Percentiles rank a stretch among this genome's conserved stretches.
Conservation (phyloP, 2,113 vertebrate genomes). For the Anolis sagrei region DNA sequence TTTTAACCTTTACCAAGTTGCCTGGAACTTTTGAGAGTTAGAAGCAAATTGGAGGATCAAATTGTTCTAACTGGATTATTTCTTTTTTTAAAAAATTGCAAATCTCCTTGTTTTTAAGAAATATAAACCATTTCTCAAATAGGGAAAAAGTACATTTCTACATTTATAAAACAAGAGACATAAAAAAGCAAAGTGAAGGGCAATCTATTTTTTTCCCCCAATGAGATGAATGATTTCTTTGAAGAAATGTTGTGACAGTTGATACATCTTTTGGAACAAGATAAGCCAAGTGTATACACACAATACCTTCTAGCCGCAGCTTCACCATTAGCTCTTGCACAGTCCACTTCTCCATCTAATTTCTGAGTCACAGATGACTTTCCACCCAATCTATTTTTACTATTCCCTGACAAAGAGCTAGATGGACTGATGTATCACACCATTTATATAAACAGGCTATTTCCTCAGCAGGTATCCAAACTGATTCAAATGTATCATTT, state of each 20-base stretch:
- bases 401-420: constrained; percentile 51
- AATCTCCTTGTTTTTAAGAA: background rate
- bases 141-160: background rate
- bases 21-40: background rate
- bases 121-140: constrained; percentile 12
- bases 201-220: constrained; percentile 44
- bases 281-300: constrained; percentile 29
- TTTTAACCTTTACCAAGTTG: background rate
- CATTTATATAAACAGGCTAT: constrained; percentile 66
- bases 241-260: constrained; percentile 44
- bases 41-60: no score
- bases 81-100: background rate
- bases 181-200: constrained; percentile 24
- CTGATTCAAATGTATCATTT: constrained; percentile 60
- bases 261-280: constrained; percentile 39
- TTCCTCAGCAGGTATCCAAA: constrained; percentile 60
- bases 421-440: constrained; percentile 58
- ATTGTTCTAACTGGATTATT: constrained; percentile 34
- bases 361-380: constrained; percentile 66
- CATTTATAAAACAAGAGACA: constrained; percentile 33
- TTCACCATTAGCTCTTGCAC: constrained; percentile 45
- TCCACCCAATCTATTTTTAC: constrained; percentile 55
- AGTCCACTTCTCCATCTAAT: constrained; percentile 53
- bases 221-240: constrained; percentile 44
- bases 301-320: constrained; percentile 44